Conservation (phyloP, 2,113 vertebrate species). For the Petroica traversi region DNA sequence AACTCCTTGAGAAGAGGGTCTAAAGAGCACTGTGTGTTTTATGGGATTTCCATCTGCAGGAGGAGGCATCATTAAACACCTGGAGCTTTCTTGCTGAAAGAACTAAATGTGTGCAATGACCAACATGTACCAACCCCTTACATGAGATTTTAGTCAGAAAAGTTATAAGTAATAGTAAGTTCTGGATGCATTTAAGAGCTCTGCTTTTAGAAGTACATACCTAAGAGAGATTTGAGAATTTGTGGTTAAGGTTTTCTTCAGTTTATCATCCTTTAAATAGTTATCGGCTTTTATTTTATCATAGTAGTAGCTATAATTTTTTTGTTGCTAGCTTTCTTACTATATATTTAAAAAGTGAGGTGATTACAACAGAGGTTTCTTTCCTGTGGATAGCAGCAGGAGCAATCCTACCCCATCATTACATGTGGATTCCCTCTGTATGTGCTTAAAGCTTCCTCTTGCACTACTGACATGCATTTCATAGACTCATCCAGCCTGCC, state of each 20-base stretch:
- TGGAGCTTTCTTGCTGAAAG: background rate
- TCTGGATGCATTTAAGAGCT: background rate
- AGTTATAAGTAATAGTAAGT: background rate
- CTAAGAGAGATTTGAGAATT: background rate
- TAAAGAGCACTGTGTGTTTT: background rate
- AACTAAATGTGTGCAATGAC: accelerated
- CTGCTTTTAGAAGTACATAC: background rate
- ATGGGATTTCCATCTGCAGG: background rate
- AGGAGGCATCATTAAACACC: accelerated
- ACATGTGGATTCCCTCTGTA: background rate
- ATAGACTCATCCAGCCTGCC: background rate
- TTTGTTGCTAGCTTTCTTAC: background rate
- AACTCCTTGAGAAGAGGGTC: background rate
- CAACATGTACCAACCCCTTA: accelerated
- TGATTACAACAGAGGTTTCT: background rate
- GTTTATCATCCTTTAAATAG: background rate
- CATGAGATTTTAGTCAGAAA: background rate
- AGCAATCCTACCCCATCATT: background rate
- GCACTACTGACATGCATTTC: background rate
- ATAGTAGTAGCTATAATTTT: background rate
- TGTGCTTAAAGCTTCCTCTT: background rate
- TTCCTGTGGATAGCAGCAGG: background rate
- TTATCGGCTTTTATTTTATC: background rate
- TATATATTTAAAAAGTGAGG: background rate
- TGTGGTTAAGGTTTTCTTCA: background rate